phyloP scores from a whole-genome alignment of 2,113 vertebrate genomes.

The Phrynosoma blainvillii region DNA sequence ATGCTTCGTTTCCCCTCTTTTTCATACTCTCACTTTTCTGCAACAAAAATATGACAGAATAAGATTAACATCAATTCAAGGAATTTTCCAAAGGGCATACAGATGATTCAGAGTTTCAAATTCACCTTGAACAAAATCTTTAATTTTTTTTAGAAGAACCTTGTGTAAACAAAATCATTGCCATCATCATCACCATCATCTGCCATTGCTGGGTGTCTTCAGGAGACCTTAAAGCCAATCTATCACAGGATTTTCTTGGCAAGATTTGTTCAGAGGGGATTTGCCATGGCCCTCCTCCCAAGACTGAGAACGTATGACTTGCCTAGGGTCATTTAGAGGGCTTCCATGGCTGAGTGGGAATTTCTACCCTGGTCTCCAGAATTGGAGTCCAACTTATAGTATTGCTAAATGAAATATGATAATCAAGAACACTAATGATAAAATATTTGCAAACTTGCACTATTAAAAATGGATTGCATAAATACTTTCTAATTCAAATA shows the following conservation, averaged over 20 bases:
- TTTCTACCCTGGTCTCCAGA: no score
- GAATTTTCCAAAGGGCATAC: not conserved
- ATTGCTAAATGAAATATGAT: not conserved
- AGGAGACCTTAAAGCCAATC: no score
- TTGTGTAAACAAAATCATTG: no score
- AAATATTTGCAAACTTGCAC: not conserved
- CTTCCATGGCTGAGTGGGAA: no score
- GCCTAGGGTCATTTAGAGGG: no score
- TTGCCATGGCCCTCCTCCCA: no score
- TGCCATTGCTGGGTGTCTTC: no score
- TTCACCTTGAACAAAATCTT: not conserved
- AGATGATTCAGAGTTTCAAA: not conserved
- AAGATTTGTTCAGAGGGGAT: no score
- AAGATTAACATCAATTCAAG: not conserved
- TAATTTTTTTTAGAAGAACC: not conserved
- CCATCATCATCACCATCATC: no score
- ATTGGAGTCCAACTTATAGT: not conserved
- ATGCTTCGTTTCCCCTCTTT: conserved; percentile 84
- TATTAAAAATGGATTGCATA: not conserved
- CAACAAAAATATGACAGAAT: conserved; percentile 52
- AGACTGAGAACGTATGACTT: no score
- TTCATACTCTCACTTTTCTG: conserved; percentile 89
- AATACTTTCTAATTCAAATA: not conserved
- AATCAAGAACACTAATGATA: not conserved
- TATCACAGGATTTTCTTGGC: no score